A percentile compares a stretch with the other conserved stretches of the same genome.
Conservation (phyloP, 2,797 vertebrate species). For the Chanos chanos region DNA sequence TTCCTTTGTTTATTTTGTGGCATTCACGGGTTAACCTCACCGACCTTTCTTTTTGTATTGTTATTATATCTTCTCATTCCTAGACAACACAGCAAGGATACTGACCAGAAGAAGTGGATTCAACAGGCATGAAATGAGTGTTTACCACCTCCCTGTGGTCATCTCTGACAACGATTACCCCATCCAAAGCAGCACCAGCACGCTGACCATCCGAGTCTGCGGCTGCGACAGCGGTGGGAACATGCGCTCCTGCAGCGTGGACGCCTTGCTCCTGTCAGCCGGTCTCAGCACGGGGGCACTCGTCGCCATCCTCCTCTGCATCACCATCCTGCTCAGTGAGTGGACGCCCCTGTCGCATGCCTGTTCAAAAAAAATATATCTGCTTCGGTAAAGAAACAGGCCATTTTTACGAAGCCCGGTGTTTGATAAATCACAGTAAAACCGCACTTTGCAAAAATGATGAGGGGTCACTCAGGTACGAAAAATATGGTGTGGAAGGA, state of each 20-base stretch:
- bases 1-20: too few relatives aligned
- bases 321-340: conserved; percentile 79
- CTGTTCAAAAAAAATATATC: too few relatives aligned
- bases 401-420: too few relatives aligned
- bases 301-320: conserved; percentile 79
- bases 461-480: too few relatives aligned
- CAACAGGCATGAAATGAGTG: conserved; percentile 77
- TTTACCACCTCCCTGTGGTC: conserved; percentile 78
- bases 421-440: too few relatives aligned
- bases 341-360: too few relatives aligned
- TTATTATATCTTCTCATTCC: conserved; percentile 11
- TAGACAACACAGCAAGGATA: conserved; percentile 85
- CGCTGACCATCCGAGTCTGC: conserved; percentile 78
- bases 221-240: conserved; percentile 74
- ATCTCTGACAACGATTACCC: conserved; percentile 82
- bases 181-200: conserved; percentile 79
- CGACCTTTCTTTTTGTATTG: too few relatives aligned
- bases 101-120: conserved; percentile 80
- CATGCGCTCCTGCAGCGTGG: conserved; percentile 74
- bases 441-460: too few relatives aligned
- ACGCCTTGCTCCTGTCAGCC: conserved; percentile 73
- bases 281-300: conserved; percentile 81
- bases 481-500: too few relatives aligned
- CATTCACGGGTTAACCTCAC: too few relatives aligned
- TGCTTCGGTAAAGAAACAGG: too few relatives aligned